These are phyloP conservation scores for Drosophila dives DNA, from an alignment of 2,888 invertebrate genomes.

Conservation along the genomic window DNA sequence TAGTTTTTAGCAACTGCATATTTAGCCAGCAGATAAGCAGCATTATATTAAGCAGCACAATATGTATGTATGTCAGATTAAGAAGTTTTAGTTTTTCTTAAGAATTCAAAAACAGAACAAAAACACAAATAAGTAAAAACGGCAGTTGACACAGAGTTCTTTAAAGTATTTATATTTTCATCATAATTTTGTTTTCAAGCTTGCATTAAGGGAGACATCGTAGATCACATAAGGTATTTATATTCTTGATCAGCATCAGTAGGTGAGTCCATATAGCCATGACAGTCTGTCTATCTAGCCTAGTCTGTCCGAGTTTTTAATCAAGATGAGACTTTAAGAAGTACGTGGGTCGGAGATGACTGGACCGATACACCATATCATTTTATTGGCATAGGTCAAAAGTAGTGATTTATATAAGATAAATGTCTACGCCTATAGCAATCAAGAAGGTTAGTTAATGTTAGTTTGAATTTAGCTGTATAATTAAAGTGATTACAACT, in stretches of 20 bases:
- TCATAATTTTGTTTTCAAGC: not conserved
- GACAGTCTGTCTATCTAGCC: not conserved
- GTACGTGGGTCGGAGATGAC: not conserved
- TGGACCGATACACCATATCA: not conserved
- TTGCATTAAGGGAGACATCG: not conserved
- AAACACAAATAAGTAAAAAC: not conserved
- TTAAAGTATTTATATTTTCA: not conserved
- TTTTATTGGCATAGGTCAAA: not conserved
- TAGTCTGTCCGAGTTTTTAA: not conserved
- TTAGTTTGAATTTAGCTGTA: not conserved
- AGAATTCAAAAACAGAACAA: constrained; percentile 1
- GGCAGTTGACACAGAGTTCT: not conserved
- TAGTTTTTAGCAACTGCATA: constrained; percentile 65
- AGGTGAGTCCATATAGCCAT: not conserved
- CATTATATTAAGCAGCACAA: constrained; percentile 39
- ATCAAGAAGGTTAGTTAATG: not conserved
- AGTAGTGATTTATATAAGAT: not conserved
- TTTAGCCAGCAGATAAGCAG: constrained; percentile 72
- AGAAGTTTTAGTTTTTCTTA: constrained; percentile 11
- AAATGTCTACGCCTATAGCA: not conserved
- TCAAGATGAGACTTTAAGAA: not conserved
- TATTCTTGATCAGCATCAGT: not conserved
- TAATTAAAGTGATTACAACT: not conserved
- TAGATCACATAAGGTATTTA: not conserved
- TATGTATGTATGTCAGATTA: constrained; percentile 1